Evolutionary conservation across 2,113 vertebrate genomes (phyloP), one percentile per base, ranked within the genome.

Genomic region (Phoenicopterus ruber): DNA sequence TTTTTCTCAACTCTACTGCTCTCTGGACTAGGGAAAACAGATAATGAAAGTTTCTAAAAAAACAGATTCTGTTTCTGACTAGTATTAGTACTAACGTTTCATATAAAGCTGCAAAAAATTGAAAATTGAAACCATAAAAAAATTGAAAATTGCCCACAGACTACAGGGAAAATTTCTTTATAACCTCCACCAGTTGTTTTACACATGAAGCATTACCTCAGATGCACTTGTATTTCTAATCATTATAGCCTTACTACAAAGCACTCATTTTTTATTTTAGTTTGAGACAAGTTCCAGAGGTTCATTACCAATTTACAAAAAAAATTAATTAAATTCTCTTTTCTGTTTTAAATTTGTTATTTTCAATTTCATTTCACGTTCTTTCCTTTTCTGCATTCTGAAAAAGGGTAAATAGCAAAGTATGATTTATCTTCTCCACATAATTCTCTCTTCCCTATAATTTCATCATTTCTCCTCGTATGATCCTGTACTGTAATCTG

Each of bases 351-450:
- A 71, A 42, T 79, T 38, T 63, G 5, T 49, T 67, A 25, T 15
- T 93, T 91, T 67, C 10, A 26, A n/a, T 81, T 69, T 90, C 8
- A 84, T 81, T 52, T 88, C 74, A 36, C 2, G 1, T 42, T 72
- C 15, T 21, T 85, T 79, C 22, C 1, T 87, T 71, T 86, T 83
- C 49, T 82, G 10, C 19, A 36, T 47, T 91, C 52, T 76, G 65
- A 89, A 82, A 97, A 95, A 85, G 10, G 17, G 6, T 55, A 69
- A 79, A 73, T 31, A 83, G 17, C 28, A 61, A 93, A 78, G 19
- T 10, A 34, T 31, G 10, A 89, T 90, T 96, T 96, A 93, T 78
- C 65, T 82, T 72, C 72, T 88, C 83, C 91, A 87, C 73, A 87
- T 85, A 81, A 78, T 91, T 94, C 81, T 95, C 69, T 91, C 52